Base-by-base conservation (phyloP, 2,113 vertebrate genomes). In the Sceloporus undulatus region DNA sequence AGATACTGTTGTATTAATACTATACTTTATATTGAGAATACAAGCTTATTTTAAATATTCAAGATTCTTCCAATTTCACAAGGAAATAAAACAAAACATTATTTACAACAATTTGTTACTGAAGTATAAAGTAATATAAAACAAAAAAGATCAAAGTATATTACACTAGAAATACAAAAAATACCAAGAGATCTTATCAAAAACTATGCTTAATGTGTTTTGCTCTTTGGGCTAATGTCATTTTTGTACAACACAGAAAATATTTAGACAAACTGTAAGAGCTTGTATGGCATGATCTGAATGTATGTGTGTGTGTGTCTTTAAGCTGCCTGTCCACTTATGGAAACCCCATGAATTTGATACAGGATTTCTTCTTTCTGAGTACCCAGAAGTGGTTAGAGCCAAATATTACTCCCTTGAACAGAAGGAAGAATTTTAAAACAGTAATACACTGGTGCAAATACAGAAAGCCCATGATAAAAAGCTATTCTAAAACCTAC, bases 41-140 rank as follows among this genome's bases (percentile, higher is more conserved):
- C 34, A 85, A 85, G 74, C 68, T 88, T 90, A 86, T 85, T 93
- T 91, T 84, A 86, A 76, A 84, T 73, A 76, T 59, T 74, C 77
- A 79, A 93, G 84, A 54, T 59, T 79, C 71, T 71, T 23, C 77
- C 83, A 92, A 86, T 40, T 65, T 10, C 74, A 52, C 54, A 94
- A 93, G 90, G 85, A 77, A 75, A 70, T 62, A 25, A 48, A 21
- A 2, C 3, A 34, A 3, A 19, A 38, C 40, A 56, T 23, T 14
- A n/a, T 59, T 85, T 81, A 21, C 9, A 76, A 82, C 5, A 40
- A 48, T 48, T 48, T 48, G 16, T 56, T 84, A 85, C 1, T 3
- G 13, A 54, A 82, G 19, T 78, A 14, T 48, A 54, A 83, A 34
- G 65, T 56, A 76, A 34, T 77, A 83, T 18, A 62, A 81, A 73